Evolutionary conservation across 2,888 invertebrate genomes (phyloP).

Genomic region (Scaptodrosophila latifasciaeformis): DNA sequence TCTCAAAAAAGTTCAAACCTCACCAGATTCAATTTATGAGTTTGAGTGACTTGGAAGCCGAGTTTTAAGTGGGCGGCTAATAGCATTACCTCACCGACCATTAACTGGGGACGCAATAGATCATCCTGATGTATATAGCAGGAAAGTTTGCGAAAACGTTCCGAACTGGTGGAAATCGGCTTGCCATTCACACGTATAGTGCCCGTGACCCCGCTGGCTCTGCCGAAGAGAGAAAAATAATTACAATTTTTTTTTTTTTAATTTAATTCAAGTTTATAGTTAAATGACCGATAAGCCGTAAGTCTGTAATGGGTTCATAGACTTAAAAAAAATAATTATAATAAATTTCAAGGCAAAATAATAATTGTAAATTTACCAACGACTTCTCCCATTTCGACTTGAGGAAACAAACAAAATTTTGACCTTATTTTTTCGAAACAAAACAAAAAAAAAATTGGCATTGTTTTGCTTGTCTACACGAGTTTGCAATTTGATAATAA

Average conservation of each 20-base stretch:
- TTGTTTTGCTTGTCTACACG: too few relatives aligned
- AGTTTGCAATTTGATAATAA: neutral
- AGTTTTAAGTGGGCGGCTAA: constrained; percentile 89
- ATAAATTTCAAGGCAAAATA: too few relatives aligned
- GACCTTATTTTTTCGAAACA: too few relatives aligned
- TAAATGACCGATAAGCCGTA: constrained; percentile 58
- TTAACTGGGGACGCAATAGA: constrained; percentile 83
- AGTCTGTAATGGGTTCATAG: too few relatives aligned
- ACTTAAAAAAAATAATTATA: too few relatives aligned
- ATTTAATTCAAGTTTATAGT: constrained; percentile 62
- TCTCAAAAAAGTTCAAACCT: too few relatives aligned
- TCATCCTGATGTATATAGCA: constrained; percentile 92
- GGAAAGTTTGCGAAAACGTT: constrained; percentile 83
- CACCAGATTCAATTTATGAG: constrained; percentile 84
- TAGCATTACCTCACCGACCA: constrained; percentile 88
- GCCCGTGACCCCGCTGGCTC: constrained; percentile 83
- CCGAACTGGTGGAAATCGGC: constrained; percentile 77
- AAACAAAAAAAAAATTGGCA: too few relatives aligned
- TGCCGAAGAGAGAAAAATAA: constrained; percentile 57
- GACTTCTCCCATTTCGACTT: too few relatives aligned
- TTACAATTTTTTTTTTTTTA: too few relatives aligned
- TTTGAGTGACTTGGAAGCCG: constrained; percentile 81
- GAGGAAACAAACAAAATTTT: too few relatives aligned
- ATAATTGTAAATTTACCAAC: too few relatives aligned
- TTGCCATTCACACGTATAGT: constrained; percentile 84